These are phyloP conservation scores for Colinus virginianus DNA, from an alignment of 2,113 vertebrate species.

Conservation along the genomic window DNA sequence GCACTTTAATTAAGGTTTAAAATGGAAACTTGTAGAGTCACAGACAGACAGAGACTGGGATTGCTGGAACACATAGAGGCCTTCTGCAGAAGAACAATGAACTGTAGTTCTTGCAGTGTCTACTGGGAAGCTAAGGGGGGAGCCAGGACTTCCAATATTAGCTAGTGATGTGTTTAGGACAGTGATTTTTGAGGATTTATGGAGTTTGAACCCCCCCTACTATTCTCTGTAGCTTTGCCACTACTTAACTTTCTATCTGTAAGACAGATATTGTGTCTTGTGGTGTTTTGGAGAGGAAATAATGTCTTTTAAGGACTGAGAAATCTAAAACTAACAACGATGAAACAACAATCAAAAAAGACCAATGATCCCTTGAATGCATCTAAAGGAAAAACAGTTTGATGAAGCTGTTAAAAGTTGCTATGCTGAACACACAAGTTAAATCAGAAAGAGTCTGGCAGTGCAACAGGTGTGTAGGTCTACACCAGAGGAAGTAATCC, in stretches of 20 bases:
- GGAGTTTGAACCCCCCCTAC: not conserved
- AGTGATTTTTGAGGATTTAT: not conserved
- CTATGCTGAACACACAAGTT: not conserved
- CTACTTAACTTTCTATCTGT: not conserved
- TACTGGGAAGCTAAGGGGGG: not conserved
- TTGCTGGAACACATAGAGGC: not conserved
- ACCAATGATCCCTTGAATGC: not conserved
- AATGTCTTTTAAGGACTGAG: not conserved
- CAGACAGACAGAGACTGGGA: not conserved
- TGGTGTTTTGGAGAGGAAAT: not conserved
- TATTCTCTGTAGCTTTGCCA: not conserved
- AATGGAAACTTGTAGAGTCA: not conserved
- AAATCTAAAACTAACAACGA: not conserved
- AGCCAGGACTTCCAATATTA: not conserved
- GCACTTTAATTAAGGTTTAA: not conserved
- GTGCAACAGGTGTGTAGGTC: rapidly evolving
- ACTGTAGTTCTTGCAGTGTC: not conserved
- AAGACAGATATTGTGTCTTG: not conserved
- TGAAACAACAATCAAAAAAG: not conserved
- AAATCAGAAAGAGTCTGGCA: not conserved
- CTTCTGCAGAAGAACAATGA: not conserved
- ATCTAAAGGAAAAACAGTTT: not conserved
- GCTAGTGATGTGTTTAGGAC: not conserved
- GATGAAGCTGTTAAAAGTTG: not conserved
- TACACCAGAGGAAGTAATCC: no score